Percentiles rank a stretch among this genome's conserved stretches.
phyloP scores from a whole-genome alignment of 2,113 vertebrate species.

The Tyto alba region DNA sequence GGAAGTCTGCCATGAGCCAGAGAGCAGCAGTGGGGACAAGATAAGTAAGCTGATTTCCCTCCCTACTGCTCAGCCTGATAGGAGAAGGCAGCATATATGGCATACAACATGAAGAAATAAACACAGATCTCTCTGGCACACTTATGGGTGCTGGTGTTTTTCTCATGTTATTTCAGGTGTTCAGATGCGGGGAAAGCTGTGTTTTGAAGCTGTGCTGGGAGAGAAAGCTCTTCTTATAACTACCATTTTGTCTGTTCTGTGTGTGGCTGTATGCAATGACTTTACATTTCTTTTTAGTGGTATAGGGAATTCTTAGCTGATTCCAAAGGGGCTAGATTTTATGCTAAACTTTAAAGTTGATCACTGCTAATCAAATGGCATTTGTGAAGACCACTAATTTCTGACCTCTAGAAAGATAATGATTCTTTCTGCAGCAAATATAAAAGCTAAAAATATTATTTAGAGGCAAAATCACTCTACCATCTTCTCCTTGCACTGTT shows the following conservation, averaged over 20 bases:
- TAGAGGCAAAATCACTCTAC: neutral
- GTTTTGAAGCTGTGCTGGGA: neutral
- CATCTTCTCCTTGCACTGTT: neutral
- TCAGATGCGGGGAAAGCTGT: neutral
- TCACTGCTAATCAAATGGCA: neutral
- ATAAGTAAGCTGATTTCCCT: neutral
- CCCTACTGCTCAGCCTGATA: neutral
- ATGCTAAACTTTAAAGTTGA: neutral
- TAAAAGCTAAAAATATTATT: neutral
- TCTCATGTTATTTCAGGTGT: neutral
- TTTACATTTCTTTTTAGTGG: neutral
- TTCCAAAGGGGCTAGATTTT: neutral
- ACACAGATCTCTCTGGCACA: neutral
- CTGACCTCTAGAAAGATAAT: neutral
- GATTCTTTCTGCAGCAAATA: neutral
- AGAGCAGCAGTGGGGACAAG: neutral
- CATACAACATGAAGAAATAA: neutral
- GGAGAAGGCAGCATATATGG: neutral
- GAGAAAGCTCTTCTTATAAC: neutral
- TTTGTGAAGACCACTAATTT: neutral
- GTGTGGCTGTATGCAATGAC: neutral
- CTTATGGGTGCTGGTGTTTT: neutral
- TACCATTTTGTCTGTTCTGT: neutral
- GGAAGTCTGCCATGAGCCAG: neutral
- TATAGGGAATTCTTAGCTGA: neutral